Base-by-base conservation (phyloP, 2,888 invertebrate species). In the Dynastes maya region DNA sequence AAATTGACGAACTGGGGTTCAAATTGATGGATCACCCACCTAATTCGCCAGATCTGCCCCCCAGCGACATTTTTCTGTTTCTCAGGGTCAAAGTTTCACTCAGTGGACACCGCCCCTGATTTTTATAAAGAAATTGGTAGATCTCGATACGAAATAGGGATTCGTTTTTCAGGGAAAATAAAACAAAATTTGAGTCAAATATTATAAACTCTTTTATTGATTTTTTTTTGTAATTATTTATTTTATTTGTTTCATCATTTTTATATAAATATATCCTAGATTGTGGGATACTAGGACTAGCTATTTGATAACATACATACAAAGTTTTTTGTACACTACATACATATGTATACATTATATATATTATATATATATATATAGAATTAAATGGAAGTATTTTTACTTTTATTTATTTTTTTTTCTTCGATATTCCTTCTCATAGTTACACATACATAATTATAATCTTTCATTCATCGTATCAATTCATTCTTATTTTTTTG, bases 261-360 rank as follows among this genome's bases (percentile, higher is more conserved):
- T 84, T 80, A 87, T 87, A 87, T 87, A 88, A 88, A 87, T 87
- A 87, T 83, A 86, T 87, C 87, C 87, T 87, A 87, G 86, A 84
- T 84, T 84, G 85, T 63, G 45, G 11, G 78, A 77, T 82, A 83
- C 88, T 86, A 88, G 86, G 88, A 88, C 86, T 88, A 88, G 87
- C 87, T 86, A 86, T 87, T 87, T 87, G 22, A 58, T 58, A 58
- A 87, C 86, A 87, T 86, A 87, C 86, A 86, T 83, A 84, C 86
- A 87, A 86, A 87, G 67, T 83, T 58, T 22, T 86, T 87, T 88
- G 87, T 88, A 88, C 88, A 87, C 85, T 85, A 85, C 86, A 86
- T 85, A 87, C 84, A 86, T 85, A 86, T 77, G 68, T 71, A 76
- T 84, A 37, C 6, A 22, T 22, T 45, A 45, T 45, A 45, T 45